These are phyloP conservation scores for Quadroppia sp. DNA, from an alignment of 2,888 invertebrate species.

Conservation along the genomic window DNA sequence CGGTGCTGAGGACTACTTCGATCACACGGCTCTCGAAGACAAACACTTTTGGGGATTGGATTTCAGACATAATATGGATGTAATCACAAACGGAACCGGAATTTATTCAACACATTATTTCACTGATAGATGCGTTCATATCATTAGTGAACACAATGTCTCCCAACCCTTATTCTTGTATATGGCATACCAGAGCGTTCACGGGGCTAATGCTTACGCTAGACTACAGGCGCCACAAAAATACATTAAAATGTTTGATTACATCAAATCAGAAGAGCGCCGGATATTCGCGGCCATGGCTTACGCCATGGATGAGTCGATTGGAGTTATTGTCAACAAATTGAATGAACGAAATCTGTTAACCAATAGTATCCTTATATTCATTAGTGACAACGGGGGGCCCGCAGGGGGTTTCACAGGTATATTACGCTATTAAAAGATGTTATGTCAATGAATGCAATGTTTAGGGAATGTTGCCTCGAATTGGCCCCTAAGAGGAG, in stretches of 20 bases:
- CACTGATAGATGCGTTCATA: slow-evolving; percentile 67
- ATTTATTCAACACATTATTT: slow-evolving; percentile 79
- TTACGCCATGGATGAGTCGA: slow-evolving; percentile 74
- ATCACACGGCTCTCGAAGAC: slow-evolving; percentile 62
- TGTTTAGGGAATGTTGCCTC: slow-evolving; percentile 51
- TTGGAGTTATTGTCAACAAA: slow-evolving; percentile 69
- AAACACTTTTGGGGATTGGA: slow-evolving; percentile 59
- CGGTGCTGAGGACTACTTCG: slow-evolving; percentile 83
- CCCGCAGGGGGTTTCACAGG: slow-evolving; percentile 53
- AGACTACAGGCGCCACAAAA: slow-evolving; percentile 73
- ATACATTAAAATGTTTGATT: slow-evolving; percentile 62
- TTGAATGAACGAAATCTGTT: slow-evolving; percentile 65
- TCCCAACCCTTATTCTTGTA: slow-evolving; percentile 72
- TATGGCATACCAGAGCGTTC: slow-evolving; percentile 80
- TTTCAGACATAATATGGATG: slow-evolving; percentile 62
- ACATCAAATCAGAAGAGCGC: slow-evolving; percentile 66
- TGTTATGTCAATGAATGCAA: background rate
- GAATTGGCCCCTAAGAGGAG: slow-evolving; percentile 53
- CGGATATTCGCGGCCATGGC: slow-evolving; percentile 67
- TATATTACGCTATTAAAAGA: background rate
- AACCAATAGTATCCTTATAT: slow-evolving; percentile 74
- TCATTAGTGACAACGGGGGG: slow-evolving; percentile 79
- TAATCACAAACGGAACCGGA: slow-evolving; percentile 72
- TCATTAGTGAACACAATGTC: slow-evolving; percentile 66
- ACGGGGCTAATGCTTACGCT: slow-evolving; percentile 78